Evolutionary conservation across 2,797 vertebrate species (phyloP).

Genomic region (Hydrocynus forskahlii): DNA sequence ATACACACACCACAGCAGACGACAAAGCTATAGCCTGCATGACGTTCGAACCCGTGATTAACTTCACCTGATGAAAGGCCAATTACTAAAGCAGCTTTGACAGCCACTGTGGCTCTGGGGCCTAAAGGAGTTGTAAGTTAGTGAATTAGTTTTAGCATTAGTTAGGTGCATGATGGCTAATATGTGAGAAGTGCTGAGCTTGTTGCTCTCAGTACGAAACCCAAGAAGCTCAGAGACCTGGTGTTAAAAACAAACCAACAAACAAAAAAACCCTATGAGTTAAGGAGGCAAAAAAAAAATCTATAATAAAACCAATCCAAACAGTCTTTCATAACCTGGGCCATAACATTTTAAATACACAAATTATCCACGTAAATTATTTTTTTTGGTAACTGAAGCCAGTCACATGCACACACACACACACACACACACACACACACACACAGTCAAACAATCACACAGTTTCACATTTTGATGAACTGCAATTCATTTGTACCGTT

Average conservation of each 20-base stretch:
- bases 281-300: no score
- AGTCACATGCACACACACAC: not conserved
- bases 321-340: no score
- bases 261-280: no score
- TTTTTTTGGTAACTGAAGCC: no score
- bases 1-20: not conserved
- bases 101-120: not conserved
- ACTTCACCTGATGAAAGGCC: conserved; percentile 15
- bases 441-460: no score
- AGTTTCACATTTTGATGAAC: no score
- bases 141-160: conserved; percentile 2
- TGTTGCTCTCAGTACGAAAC: conserved; percentile 4
- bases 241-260: no score
- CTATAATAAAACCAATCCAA: no score
- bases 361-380: no score
- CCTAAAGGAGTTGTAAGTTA: conserved; percentile 8
- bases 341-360: no score
- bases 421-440: not conserved
- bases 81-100: conserved; percentile 7
- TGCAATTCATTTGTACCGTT: no score
- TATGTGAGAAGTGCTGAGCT: conserved; percentile 6
- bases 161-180: not conserved
- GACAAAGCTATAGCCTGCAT: not conserved
- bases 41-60: not conserved
- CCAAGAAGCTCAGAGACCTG: conserved; percentile 1